Evolutionary conservation across 2,888 invertebrate species (phyloP), one percentile per base, ranked within the genome.

Genomic region (Uloborus plumipes): DNA sequence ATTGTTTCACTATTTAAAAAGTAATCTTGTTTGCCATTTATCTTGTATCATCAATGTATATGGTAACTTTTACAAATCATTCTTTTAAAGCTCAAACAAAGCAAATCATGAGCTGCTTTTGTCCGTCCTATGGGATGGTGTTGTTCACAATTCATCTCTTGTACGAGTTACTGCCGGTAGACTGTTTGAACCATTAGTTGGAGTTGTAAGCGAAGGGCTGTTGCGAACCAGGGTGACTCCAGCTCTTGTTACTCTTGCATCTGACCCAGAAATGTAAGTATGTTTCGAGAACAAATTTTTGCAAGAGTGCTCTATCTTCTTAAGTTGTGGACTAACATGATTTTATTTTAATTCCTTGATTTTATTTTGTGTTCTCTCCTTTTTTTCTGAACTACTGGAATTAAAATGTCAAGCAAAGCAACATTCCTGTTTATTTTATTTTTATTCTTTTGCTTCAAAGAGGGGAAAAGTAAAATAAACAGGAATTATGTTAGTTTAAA

Each of bases 201-300:
- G 90, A 64, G 89, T 89, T 64, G 90, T 92, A 66, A 90, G 90
- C 72, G 92, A 93, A 84, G 89, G 89, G 62, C 88, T 92, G 74
- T 89, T 93, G 18, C 91, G 91, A 50, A 89, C 91, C 6, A 91
- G 92, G 87, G 90, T 93, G 59, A 91, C 92, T 26, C 93, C 93
- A n/a, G 93, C 93, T 31, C 90, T 93, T 26, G 92, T 93, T 61
- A 93, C 93, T 0, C 89, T 94, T 55, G 93, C 93, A 53, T 92
- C 91, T 87, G 93, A 94, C 88, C 90, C 91, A 81, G 93, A 93
- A 87, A 89, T 92, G 92, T 93, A 90, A 90, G 92, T 89, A 47
- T 11, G 11, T 39, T 39, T 39, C 9, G 18, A 55, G 16, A 15
- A 15, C 55, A 55, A n/a, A 11, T 18, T 55, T 55, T 53, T 53